Conservation (phyloP, 1,140 invertebrate species). For the Leptopilina boulardi region DNA sequence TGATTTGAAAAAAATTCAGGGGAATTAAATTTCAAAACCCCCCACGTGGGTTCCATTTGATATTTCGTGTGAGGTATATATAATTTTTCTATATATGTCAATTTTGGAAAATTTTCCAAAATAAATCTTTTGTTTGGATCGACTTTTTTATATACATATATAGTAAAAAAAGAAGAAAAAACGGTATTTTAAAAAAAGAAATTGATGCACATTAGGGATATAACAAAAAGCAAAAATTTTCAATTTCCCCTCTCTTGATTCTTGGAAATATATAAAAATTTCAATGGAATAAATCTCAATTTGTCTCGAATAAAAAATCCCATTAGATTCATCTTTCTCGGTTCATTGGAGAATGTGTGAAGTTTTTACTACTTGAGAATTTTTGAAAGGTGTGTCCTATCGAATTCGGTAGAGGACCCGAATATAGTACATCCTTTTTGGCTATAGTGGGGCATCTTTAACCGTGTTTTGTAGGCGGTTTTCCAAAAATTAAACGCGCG, state of each 20-base stretch:
- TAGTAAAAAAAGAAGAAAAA: constrained; percentile 59
- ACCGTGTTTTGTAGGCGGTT: constrained; percentile 48
- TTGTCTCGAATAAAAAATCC: constrained; percentile 33
- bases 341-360: constrained; percentile 15
- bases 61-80: too few species aligned
- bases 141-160: too few species aligned
- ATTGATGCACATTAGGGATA: neutral
- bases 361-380: constrained; percentile 27
- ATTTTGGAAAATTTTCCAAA: too few species aligned
- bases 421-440: neutral
- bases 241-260: neutral
- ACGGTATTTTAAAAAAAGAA: constrained; percentile 59
- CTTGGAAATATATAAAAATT: neutral
- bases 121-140: too few species aligned
- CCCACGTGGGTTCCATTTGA: too few species aligned
- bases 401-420: constrained; percentile 16
- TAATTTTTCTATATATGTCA: too few species aligned
- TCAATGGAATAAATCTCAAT: constrained; percentile 22
- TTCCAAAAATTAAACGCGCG: constrained; percentile 49
- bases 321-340: constrained; percentile 29
- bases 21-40: too few species aligned
- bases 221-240: neutral
- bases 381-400: constrained; percentile 21
- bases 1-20: too few species aligned
- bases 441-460: neutral